A percentile compares a stretch with the other conserved stretches of the same genome.
phyloP scores from a whole-genome alignment of 2,888 invertebrate genomes.

The Catocala fraxini region DNA sequence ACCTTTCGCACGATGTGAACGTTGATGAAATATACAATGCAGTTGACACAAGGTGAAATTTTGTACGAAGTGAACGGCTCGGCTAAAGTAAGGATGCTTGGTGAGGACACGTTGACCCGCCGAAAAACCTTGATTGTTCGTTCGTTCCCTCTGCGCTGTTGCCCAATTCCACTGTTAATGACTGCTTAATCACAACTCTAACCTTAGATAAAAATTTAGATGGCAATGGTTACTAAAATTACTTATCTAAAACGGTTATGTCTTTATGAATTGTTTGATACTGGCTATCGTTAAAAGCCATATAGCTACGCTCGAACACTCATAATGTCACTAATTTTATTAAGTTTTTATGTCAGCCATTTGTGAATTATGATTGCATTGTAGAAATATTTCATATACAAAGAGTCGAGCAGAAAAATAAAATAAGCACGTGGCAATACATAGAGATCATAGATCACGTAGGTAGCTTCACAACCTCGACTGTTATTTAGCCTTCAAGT shows the following conservation, averaged over 20 bases:
- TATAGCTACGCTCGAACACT: slow-evolving; percentile 14
- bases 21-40: slow-evolving; percentile 70
- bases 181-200: slow-evolving; percentile 48
- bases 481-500: slow-evolving; percentile 78
- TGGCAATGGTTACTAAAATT: slow-evolving; percentile 42
- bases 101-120: slow-evolving; percentile 68
- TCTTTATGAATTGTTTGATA: slow-evolving; percentile 30
- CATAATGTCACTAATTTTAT: slow-evolving; percentile 27
- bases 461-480: slow-evolving; percentile 67
- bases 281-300: slow-evolving; percentile 9
- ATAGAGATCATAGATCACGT: slow-evolving; percentile 57
- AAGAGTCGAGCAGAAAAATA: not conserved
- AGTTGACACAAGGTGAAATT: slow-evolving; percentile 81
- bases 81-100: slow-evolving; percentile 69
- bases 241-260: slow-evolving; percentile 33
- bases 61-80: slow-evolving; percentile 76
- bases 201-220: slow-evolving; percentile 50
- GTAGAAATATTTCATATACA: slow-evolving; percentile 1
- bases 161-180: slow-evolving; percentile 54
- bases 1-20: slow-evolving; percentile 64
- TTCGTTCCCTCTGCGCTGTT: slow-evolving; percentile 63
- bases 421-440: slow-evolving; percentile 35
- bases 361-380: not conserved
- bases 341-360: slow-evolving; percentile 21
- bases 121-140: slow-evolving; percentile 62